Percentiles rank a stretch among this genome's conserved stretches.
Conservation (phyloP, 2,797 vertebrate genomes). For the Labeo calbasu region DNA sequence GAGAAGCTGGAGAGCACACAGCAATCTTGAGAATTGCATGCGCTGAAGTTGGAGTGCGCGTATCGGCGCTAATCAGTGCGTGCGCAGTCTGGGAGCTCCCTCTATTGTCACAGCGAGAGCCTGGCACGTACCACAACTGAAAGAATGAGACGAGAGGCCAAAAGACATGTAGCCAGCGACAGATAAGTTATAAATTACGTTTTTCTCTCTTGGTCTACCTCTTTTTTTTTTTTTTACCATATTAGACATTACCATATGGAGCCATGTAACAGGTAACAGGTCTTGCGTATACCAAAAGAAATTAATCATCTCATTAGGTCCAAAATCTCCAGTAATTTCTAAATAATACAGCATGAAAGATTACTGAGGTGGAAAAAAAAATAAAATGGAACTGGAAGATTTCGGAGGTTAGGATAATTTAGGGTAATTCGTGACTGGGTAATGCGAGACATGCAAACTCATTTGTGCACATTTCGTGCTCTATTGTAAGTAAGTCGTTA, state of each 20-base stretch:
- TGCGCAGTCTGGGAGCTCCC: conserved; percentile 64
- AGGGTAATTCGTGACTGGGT: no score
- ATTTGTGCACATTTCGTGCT: neutral
- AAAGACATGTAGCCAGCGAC: neutral
- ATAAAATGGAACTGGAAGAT: neutral
- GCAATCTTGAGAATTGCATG: conserved; percentile 17
- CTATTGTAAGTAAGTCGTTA: neutral
- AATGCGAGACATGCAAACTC: neutral
- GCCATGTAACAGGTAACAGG: neutral
- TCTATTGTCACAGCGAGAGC: conserved; percentile 61
- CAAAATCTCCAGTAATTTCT: neutral
- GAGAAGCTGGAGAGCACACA: conserved; percentile 24
- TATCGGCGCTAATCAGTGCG: conserved; percentile 34
- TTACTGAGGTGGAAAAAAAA: neutral
- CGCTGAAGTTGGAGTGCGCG: neutral
- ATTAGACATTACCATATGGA: neutral
- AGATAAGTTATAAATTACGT: neutral
- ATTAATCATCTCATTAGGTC: neutral
- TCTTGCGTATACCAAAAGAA: neutral
- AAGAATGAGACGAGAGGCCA: neutral
- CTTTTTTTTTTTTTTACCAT: neutral
- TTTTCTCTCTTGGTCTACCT: neutral
- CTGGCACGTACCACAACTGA: conserved; percentile 20
- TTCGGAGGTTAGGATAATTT: neutral
- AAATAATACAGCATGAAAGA: neutral